Evolutionary conservation across 2,888 invertebrate genomes (phyloP), one percentile per base, ranked within the genome.

Genomic region (Drosophila prolongata): DNA sequence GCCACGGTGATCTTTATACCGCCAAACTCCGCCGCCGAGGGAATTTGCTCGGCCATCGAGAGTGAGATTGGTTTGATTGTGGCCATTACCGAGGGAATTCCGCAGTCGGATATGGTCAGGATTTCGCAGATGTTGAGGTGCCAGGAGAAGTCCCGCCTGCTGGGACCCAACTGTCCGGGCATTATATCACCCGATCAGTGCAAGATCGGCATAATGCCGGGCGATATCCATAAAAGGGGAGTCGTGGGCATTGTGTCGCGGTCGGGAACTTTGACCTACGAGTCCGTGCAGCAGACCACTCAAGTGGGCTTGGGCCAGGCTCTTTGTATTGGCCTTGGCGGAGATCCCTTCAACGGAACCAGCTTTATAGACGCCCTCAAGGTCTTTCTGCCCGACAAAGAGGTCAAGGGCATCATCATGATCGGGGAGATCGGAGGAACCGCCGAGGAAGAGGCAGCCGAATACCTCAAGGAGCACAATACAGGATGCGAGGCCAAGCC

Each of bases 201-300:
- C 93, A 99, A 99, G 94, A 99, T 99, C 90, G 99, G 99, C 65
- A 99, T 99, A 89, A 99, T 99, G 99, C 99, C 99, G 0, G 99
- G 97, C 0, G 96, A 98, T 84, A 98, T 99, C 80, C 99, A 99
- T 92, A 96, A 98, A 91, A 94, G 94, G 80, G 99, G 99, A 34
- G 95, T 94, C 90, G 95, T 99, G 68, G 98, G 98, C 47, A 97
- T 99, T 59, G 98, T 99, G 1, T 98, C 98, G 13, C 94, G 99
- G 54, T 99, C 99, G 13, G 99, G 99, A 57, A 99, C 99, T 1
- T 94, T 99, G 64, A 99, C 99, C 0, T 99, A 99, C 89, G 99
- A 99, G 93, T 99, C 99, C 59, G 99, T 99, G 34, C 97, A 98
- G 91, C 99, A 99, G 93, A 99, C 99, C 6, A 98, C 98, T 1